Evolutionary conservation across 2,113 vertebrate species (phyloP).

Genomic region (Heterotilapia buettikoferi): DNA sequence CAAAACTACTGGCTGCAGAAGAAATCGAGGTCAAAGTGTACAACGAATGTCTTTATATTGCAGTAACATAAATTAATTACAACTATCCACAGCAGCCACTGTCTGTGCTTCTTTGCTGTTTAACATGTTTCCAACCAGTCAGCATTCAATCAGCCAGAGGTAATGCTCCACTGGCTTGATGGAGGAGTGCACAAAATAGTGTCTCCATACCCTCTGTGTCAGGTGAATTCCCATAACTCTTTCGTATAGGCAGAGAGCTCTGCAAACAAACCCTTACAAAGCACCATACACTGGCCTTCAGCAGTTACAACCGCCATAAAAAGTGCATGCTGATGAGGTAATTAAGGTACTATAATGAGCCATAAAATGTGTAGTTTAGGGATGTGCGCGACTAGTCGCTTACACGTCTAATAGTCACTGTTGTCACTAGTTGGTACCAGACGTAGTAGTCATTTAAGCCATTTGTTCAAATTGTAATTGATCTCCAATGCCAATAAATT

Average conservation of each 20-base stretch:
- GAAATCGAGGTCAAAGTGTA: background rate
- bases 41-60: background rate
- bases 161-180: background rate
- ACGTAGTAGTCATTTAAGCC: background rate
- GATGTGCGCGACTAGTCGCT: background rate
- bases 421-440: background rate
- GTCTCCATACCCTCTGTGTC: background rate
- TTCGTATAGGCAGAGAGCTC: background rate
- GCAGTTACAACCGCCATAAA: background rate
- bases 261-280: background rate
- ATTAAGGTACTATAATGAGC: background rate
- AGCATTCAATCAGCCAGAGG: background rate
- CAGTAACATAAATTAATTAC: background rate
- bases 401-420: background rate
- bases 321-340: background rate
- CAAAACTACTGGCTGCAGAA: background rate
- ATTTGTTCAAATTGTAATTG: background rate
- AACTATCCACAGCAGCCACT: background rate
- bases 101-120: background rate
- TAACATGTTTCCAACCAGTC: background rate
- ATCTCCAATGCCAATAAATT: background rate
- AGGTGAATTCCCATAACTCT: background rate
- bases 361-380: background rate
- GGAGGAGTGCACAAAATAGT: background rate
- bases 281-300: background rate